Conservation (phyloP, 2,797 vertebrate genomes). For the Balearica regulorum region DNA sequence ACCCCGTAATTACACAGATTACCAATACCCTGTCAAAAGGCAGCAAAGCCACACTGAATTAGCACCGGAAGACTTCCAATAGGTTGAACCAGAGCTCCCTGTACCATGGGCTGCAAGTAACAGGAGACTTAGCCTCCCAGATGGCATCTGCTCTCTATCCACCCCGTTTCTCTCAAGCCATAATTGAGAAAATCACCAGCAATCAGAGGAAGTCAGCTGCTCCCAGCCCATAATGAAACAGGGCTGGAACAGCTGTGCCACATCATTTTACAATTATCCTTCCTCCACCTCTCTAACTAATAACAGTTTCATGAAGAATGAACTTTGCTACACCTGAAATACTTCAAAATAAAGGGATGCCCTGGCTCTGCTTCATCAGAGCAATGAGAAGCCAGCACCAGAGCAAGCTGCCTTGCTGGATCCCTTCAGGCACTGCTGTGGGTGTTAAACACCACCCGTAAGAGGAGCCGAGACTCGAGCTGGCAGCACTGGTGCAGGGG, state of each 20-base stretch:
- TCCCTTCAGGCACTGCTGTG: not conserved
- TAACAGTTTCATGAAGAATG: not conserved
- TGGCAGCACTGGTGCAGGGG: not conserved
- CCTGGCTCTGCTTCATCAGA: not conserved
- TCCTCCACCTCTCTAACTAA: constrained; percentile 39
- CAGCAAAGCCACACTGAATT: not conserved
- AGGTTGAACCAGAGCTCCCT: not conserved
- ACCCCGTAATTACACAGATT: constrained; percentile 29
- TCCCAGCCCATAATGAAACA: constrained; percentile 31
- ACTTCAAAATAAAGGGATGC: not conserved
- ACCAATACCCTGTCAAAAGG: not conserved
- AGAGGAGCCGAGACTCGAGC: not conserved
- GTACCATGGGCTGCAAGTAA: not conserved
- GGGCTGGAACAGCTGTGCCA: constrained; percentile 56
- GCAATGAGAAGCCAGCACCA: not conserved
- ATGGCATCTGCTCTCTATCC: not conserved
- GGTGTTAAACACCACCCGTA: not conserved
- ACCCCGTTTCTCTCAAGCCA: not conserved
- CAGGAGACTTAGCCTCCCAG: not conserved
- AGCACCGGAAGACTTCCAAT: not conserved
- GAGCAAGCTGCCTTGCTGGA: not conserved
- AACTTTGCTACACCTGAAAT: constrained; percentile 12
- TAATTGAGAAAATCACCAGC: constrained; percentile 54
- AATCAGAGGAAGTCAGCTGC: constrained; percentile 51
- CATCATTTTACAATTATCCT: constrained; percentile 47